Evolutionary conservation across 2,113 vertebrate genomes (phyloP), one percentile per base, ranked within the genome.

Genomic region (Pterocles orientalis): DNA sequence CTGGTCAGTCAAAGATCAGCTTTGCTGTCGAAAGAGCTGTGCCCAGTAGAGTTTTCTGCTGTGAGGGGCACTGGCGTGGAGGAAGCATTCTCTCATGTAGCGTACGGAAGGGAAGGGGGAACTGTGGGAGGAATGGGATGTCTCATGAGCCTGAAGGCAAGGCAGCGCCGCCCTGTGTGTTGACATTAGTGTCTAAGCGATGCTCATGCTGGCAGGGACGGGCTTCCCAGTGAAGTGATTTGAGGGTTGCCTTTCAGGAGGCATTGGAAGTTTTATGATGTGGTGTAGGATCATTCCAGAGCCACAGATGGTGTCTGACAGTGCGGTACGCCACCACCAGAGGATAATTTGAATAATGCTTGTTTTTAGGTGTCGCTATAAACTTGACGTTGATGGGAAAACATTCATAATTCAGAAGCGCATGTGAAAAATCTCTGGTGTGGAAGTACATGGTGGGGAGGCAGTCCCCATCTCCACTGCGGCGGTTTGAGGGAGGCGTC

Each of bases 301-400:
- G 92, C 96, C 2, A 3, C 96, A 92, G 94, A 94, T 93, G 82
- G 92, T 95, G 89, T 90, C 94, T 96, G 95, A 87, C 20, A 62
- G 90, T 57, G 94, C 88, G 10, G 29, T 83, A 87, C 43, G 41
- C 97, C 95, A 91, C 95, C 77, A 96, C 81, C 71, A 10, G 39
- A 95, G 96, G 88, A 82, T 90, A 78, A 96, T 95, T 96, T 93
- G 94, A 97, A 97, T 95, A 96, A 93, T 57, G 51, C 93, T 83
- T 96, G 82, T 9, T 95, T 93, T 78, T 87, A 97, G 94, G 93
- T 96, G 61, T 92, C 1, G 18, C 91, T 95, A 48, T 96, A 96
- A 97, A 95, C 77, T 89, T 95, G 62, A 81, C 1, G 6, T 96
- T 66, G 75, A 58, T 89, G 89, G 86, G 92, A 87, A 60, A 94